Base-by-base conservation (phyloP, 2,888 invertebrate genomes). In the Drosophila neutralis region DNA sequence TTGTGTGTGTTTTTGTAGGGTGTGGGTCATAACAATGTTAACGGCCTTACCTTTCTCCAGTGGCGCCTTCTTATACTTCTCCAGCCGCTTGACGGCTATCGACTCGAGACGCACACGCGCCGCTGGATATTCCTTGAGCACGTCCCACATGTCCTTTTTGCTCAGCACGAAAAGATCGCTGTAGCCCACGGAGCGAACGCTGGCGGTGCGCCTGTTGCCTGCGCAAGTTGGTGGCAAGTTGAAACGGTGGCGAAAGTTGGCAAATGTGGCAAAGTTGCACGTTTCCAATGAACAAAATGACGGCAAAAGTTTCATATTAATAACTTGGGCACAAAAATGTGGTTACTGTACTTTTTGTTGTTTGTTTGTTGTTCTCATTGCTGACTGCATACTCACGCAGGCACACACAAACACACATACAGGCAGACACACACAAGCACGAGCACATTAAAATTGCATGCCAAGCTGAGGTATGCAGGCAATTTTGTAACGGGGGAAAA, bases 121-220 rank as follows among this genome's bases (percentile, higher is more conserved):
- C 29, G 98, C 97, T 33, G 98, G 98, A 94, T 98, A 98, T 93
- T 98, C 98, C 94, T 99, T 98, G 80, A 98, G 95, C 81, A 99
- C 99, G 94, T 99, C 99, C 99, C 98, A 99, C 97, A 99, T 98
- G 94, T 99, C 99, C 94, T 98, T 98, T 95, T 99, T 99, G 94
- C 98, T 98, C 88, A 99, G 96, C 93, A 99, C 98, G 94, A 99
- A 99, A 91, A 99, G 95, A 94, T 99, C 99, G 93, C 98, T 98
- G 94, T 99, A 99, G 90, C 99, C 99, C 78, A 99, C 99, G 71
- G 98, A 99, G 89, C 98, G 95, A 89, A 99, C 99, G 91, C 98
- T 98, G 87, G 99, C 99, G 93, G 99, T 99, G 94, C 99, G 95
- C 93, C 99, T 95, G 95, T 99, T 99, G 92, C 99, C 99, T 98